Base-by-base conservation (phyloP, 1,140 invertebrate species). In the Dreissena rostriformis region DNA sequence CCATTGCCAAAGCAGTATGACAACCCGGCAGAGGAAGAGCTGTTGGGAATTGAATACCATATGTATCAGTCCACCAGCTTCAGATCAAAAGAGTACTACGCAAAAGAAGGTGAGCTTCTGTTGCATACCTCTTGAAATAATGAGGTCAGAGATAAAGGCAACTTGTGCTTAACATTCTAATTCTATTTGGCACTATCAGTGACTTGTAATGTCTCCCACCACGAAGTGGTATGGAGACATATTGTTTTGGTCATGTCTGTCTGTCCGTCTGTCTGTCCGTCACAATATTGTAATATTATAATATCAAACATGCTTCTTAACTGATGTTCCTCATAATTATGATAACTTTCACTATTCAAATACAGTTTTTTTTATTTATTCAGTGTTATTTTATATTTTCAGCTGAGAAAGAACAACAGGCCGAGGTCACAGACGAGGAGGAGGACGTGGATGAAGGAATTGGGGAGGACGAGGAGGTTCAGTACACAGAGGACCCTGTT, bases 1-100 rank as follows among this genome's bases (percentile, higher is more conserved):
- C 61, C 61, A 5, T 63, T n/a, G 19, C 61, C 61, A n/a, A 24
- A 63, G 6, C 2, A 63, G 61, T 63, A 63, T 63, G 61, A 63
- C 19, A 11, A 63, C 24, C 61, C 61, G 11, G 24, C 19, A 24
- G 61, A 63, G 61, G 61, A 63, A 24, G 61, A 63, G 24, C 61
- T 63, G 61, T 63, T 63, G 61, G 61, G 61, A 2, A 11, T 63
- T 63, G 61, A 63, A 24, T 63, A 63, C 61, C 19, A 19, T 24
- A 63, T 63, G 61, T 63, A 24, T 24, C 61, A 63, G 24, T 63
- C 19, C 24, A 63, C 61, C 61, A 2, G 61, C 19, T 63, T 19
- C 24, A 63, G 19, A 63, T 63, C 61, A 2, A 63, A 63, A 63
- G 61, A 63, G 19, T 63, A n/a, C 24, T 63, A 63, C 61, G 61